Conservation (phyloP, 2,797 vertebrate genomes). For the Acrocephalus scirpaceus region DNA sequence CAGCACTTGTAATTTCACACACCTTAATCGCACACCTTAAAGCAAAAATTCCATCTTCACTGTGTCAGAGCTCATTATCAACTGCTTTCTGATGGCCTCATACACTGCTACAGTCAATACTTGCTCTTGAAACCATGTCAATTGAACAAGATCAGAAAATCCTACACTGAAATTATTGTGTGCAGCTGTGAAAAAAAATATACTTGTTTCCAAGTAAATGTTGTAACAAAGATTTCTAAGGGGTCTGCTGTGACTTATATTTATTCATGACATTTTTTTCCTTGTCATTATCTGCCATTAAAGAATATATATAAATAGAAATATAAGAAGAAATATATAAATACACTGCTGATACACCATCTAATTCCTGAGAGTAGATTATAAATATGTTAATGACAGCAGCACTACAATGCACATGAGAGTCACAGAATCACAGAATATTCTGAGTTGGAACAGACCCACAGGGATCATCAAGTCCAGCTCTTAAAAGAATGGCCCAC, state of each 20-base stretch:
- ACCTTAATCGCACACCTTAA: not conserved
- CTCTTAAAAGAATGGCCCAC: not conserved
- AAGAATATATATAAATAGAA: not conserved
- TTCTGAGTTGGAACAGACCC: not conserved
- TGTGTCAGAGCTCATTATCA: not conserved
- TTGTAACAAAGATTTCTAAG: not conserved
- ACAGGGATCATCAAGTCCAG: not conserved
- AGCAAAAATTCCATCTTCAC: constrained; percentile 19
- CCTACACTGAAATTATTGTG: not conserved
- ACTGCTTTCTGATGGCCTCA: not conserved
- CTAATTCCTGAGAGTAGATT: not conserved
- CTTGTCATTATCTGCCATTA: not conserved
- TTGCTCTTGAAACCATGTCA: not conserved
- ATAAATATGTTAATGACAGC: not conserved
- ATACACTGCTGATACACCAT: not conserved
- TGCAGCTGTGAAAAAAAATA: not conserved
- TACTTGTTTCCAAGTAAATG: not conserved
- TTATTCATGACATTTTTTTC: not conserved
- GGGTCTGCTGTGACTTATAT: not conserved
- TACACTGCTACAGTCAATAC: not conserved
- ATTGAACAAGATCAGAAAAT: constrained; percentile 9
- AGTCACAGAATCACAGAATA: not conserved
- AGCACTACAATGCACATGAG: not conserved
- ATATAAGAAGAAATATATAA: not conserved
- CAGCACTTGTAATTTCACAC: constrained; percentile 21